These are phyloP conservation scores for Euura lappo DNA, from an alignment of 1,140 invertebrate species.

Conservation along the genomic window DNA sequence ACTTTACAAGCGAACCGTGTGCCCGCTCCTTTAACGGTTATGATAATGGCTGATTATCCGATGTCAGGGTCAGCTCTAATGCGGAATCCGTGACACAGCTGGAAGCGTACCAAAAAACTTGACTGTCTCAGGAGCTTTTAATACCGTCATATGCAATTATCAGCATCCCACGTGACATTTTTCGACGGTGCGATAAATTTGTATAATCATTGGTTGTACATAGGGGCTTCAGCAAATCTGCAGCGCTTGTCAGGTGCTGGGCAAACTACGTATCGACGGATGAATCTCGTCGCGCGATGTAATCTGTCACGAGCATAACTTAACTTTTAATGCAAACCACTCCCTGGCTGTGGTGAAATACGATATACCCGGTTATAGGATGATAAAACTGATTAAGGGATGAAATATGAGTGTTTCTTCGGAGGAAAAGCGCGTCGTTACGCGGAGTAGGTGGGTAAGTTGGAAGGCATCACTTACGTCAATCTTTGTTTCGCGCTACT, in stretches of 20 bases:
- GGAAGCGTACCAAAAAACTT: background rate
- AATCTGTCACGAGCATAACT: background rate
- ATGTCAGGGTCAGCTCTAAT: slow-evolving; percentile 2
- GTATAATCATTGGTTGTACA: too few relatives aligned
- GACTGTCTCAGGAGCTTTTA: background rate
- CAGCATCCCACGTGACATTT: too few relatives aligned
- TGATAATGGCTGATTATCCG: slow-evolving; percentile 5
- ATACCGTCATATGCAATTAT: too few relatives aligned
- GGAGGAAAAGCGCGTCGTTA: too few relatives aligned
- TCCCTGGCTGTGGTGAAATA: background rate
- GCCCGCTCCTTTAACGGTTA: background rate
- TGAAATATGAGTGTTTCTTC: background rate
- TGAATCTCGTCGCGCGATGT: background rate
- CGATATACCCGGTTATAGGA: background rate
- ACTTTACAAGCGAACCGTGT: background rate
- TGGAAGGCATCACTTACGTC: background rate
- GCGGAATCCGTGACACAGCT: background rate
- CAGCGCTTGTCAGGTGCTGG: background rate
- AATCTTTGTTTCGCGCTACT: background rate
- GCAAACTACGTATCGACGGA: background rate
- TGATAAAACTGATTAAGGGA: slow-evolving; percentile 3
- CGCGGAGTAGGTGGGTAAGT: background rate
- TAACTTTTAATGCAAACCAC: background rate
- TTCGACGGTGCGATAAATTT: too few relatives aligned
- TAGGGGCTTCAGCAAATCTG: too few relatives aligned